Evolutionary conservation across 2,113 vertebrate species (phyloP), one percentile per base, ranked within the genome.

Genomic region (Tringa solitaria): DNA sequence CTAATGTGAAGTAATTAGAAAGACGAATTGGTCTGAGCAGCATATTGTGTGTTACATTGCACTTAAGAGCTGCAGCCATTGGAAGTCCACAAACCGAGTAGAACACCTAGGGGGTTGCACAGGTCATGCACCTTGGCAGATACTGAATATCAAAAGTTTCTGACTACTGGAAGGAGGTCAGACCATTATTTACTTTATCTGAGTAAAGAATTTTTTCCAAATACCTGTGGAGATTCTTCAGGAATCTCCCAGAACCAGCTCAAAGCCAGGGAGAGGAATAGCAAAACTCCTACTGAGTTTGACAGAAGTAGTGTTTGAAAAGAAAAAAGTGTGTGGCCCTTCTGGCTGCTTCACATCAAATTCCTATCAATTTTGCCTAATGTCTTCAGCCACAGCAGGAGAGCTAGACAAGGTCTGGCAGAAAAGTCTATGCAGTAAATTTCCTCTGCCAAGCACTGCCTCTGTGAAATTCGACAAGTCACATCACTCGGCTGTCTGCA

Each of bases 361-460:
- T 89, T 89, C 69, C 50, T 88, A 64, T 90, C 69, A 95, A 39
- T 96, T 94, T 93, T 90, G 24, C 35, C 57, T 91, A 57, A 79
- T 72, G 53, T 50, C 68, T 90, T 95, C 72, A 77, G n/a, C 67
- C 7, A 0, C 54, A 85, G 72, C 54, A 86, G 61, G 59, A 82
- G 23, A 86, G 51, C n/a, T 46, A 74, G 78, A 94, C 22, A 30
- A 85, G 35, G 33, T 86, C 75, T 93, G 85, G 78, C 85, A 95
- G 87, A 74, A 69, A 90, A 67, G 41, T 22, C 67, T 87, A 26
- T 65, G 41, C 54, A 85, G 54, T 83, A 73, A 91, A 91, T 82
- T 93, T 33, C 43, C 23, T 80, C 41, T 94, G 93, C 87, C 63
- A 90, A 93, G 23, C 6, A 50, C 19, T 46, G 54, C 57, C n/a